phyloP scores from a whole-genome alignment of 2,797 vertebrate species.

The Sphaeramia orbicularis region DNA sequence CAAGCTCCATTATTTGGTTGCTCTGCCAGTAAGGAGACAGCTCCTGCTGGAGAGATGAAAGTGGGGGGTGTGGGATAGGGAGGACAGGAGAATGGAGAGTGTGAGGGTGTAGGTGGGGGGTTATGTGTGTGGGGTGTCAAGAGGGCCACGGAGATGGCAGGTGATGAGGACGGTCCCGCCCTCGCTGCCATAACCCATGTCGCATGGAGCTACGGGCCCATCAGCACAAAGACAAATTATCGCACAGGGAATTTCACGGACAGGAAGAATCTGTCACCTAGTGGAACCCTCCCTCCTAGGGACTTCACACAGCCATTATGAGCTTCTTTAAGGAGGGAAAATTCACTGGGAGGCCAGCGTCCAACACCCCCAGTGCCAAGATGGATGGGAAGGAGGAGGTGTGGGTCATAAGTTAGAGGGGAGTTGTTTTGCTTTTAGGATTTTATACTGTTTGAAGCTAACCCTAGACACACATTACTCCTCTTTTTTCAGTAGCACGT shows the following conservation, averaged over 20 bases:
- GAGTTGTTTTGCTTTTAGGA: constrained; percentile 66
- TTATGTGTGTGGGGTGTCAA: constrained; percentile 93
- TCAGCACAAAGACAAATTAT: constrained; percentile 96
- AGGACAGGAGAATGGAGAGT: constrained; percentile 75
- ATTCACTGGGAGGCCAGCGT: constrained; percentile 71
- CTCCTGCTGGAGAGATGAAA: constrained; percentile 92
- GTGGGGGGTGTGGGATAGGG: constrained; percentile 76
- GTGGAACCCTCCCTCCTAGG: constrained; percentile 82
- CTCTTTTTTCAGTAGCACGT: background rate
- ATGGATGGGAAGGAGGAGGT: constrained; percentile 68
- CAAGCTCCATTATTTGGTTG: constrained; percentile 99
- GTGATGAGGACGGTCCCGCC: constrained; percentile 92
- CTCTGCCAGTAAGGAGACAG: constrained; percentile 93
- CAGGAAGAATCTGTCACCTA: constrained; percentile 89
- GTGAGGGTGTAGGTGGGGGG: constrained; percentile 74
- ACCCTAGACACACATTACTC: constrained; percentile 17
- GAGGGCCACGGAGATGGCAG: constrained; percentile 94
- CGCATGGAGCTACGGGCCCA: constrained; percentile 89
- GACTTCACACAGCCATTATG: constrained; percentile 85
- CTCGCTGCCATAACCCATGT: constrained; percentile 87
- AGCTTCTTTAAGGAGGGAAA: constrained; percentile 81
- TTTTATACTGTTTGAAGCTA: constrained; percentile 41
- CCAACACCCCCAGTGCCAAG: constrained; percentile 64
- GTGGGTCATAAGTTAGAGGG: constrained; percentile 68
- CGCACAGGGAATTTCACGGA: constrained; percentile 87